Conservation (phyloP, 2,113 vertebrate genomes). For the Hypanus sabinus region DNA sequence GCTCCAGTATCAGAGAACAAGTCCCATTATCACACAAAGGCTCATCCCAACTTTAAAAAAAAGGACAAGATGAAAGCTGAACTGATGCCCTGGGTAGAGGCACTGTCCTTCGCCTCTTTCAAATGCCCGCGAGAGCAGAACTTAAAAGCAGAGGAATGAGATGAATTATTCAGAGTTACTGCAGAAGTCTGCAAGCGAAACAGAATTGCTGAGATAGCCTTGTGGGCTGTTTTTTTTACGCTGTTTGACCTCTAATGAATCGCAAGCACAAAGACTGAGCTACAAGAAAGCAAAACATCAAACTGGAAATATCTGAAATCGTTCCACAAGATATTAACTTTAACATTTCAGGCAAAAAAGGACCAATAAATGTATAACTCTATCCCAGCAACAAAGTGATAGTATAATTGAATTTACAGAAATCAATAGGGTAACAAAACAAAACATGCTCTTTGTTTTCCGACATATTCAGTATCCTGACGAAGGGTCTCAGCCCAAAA, state of each 20-base stretch:
- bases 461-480: not conserved
- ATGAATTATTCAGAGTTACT: slow-evolving; percentile 2
- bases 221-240: not conserved
- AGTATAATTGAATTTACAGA: not conserved
- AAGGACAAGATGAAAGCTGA: not conserved
- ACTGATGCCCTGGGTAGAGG: not conserved
- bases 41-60: not conserved
- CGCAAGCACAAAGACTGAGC: not conserved
- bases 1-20: not conserved
- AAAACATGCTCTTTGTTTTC: not conserved
- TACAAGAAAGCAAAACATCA: not conserved
- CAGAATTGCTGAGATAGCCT: not conserved
- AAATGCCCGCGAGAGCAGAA: not conserved
- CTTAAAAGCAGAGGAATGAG: not conserved
- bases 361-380: not conserved
- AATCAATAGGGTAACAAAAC: not conserved
- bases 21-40: not conserved
- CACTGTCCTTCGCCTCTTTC: not conserved
- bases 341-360: not conserved
- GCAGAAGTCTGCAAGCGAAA: not conserved
- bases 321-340: not conserved
- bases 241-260: not conserved
- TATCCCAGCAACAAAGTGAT: not conserved
- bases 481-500: no score
- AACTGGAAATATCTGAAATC: not conserved